Evolutionary conservation across 2,113 vertebrate species (phyloP).

Genomic region (Herpailurus yagouaroundi): DNA sequence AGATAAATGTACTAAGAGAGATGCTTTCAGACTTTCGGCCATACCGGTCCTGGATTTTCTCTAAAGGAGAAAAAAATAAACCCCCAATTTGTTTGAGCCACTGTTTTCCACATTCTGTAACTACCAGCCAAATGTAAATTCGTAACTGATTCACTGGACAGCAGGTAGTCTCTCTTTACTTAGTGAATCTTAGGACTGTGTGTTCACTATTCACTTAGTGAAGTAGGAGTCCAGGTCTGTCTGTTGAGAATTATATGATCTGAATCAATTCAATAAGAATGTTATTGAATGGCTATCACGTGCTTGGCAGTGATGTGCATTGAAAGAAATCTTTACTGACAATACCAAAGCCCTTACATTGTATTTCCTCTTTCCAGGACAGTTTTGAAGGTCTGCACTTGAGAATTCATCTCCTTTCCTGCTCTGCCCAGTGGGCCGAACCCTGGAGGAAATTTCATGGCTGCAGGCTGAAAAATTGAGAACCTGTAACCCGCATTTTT

Average conservation of each 20-base stretch:
- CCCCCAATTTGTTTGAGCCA: neutral
- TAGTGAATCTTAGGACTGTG: neutral
- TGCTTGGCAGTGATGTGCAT: neutral
- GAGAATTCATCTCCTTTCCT: neutral
- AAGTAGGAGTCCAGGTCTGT: neutral
- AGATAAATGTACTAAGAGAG: neutral
- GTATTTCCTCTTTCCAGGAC: neutral
- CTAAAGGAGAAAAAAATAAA: neutral
- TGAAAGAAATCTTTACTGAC: neutral
- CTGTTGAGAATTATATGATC: neutral
- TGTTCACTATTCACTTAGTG: neutral
- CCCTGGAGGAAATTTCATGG: neutral
- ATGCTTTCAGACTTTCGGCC: neutral
- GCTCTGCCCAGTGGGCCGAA: neutral
- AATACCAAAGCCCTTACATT: neutral
- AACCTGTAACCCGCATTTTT: neutral
- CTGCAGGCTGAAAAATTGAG: neutral
- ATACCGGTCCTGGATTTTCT: neutral
- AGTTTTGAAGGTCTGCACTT: neutral
- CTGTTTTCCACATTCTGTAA: neutral
- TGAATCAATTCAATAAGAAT: neutral
- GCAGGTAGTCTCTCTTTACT: neutral
- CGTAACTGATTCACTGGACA: neutral
- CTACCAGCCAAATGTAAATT: neutral
- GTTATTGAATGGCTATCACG: neutral